Conservation (phyloP, 2,797 vertebrate species). For the Gorsachius magnificus region DNA sequence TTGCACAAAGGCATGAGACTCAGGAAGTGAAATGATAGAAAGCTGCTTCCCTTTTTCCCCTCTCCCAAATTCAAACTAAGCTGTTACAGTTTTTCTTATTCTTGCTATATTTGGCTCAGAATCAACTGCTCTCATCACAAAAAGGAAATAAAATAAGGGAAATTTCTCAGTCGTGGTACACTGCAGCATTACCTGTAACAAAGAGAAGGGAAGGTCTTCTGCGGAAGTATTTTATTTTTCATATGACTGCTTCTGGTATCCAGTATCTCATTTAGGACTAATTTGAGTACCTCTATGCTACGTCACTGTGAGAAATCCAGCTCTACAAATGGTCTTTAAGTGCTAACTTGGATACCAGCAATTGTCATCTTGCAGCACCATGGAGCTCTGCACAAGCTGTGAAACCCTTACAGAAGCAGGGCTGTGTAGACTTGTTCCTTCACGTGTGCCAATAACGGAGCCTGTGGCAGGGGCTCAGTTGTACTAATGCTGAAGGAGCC, state of each 20-base stretch:
- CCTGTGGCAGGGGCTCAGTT: background rate
- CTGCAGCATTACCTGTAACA: background rate
- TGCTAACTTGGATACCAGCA: background rate
- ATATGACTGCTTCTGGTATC: background rate
- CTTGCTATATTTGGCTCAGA: background rate
- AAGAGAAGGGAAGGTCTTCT: background rate
- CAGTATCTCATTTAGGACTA: background rate
- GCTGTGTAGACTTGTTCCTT: background rate
- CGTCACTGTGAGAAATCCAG: background rate
- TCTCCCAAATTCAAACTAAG: background rate
- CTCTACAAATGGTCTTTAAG: background rate
- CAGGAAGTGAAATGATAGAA: background rate
- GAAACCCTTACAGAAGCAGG: background rate
- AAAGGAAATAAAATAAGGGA: background rate
- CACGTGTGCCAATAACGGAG: fast-evolving
- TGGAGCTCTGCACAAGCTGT: background rate
- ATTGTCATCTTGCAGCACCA: background rate
- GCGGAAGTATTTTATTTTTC: background rate
- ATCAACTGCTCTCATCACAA: background rate
- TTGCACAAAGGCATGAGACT: background rate
- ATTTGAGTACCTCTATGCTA: background rate
- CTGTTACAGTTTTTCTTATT: background rate
- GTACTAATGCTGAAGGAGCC: background rate
- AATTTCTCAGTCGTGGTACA: background rate
- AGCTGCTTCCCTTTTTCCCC: background rate